phyloP scores from a whole-genome alignment of 2,797 vertebrate species.

The Hephaestus fuliginosus region DNA sequence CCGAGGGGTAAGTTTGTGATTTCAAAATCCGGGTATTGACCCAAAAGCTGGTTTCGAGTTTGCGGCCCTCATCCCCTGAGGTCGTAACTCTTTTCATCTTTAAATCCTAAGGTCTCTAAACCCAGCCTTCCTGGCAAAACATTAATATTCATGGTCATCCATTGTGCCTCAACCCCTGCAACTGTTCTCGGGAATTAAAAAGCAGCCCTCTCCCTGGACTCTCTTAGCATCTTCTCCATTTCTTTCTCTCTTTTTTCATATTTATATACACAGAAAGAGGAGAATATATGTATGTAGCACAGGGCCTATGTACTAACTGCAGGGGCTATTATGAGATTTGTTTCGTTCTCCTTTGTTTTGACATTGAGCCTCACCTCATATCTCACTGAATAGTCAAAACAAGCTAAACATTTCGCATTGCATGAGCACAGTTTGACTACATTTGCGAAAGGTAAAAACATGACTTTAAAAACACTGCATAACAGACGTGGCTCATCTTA shows the following conservation, averaged over 20 bases:
- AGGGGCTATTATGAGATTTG: conserved; percentile 29
- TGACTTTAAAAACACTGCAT: conserved; percentile 12
- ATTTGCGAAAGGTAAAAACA: conserved; percentile 27
- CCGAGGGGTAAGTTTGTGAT: conserved; percentile 21
- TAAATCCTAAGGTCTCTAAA: conserved; percentile 43
- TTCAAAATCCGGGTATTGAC: conserved; percentile 49
- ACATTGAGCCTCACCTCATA: conserved; percentile 32
- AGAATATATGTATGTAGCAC: conserved; percentile 17
- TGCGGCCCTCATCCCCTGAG: conserved; percentile 1
- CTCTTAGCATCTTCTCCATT: conserved; percentile 1
- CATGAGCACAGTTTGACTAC: conserved; percentile 18
- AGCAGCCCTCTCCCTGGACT: conserved; percentile 9
- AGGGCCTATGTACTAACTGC: conserved; percentile 27
- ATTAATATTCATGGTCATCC: conserved; percentile 47
- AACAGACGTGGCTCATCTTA: conserved; percentile 3
- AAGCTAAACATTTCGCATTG: conserved; percentile 30
- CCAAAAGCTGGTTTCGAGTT: conserved; percentile 32
- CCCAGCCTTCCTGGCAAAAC: conserved; percentile 28
- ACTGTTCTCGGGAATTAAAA: conserved; percentile 31
- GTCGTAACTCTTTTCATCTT: conserved; percentile 39
- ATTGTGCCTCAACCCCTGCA: background rate
- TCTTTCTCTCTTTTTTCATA: background rate
- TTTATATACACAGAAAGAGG: conserved; percentile 20
- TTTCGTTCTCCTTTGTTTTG: conserved; percentile 38
- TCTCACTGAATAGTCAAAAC: conserved; percentile 35